Evolutionary conservation across 2,888 invertebrate genomes (phyloP).

Genomic region (Lottia gigantea): DNA sequence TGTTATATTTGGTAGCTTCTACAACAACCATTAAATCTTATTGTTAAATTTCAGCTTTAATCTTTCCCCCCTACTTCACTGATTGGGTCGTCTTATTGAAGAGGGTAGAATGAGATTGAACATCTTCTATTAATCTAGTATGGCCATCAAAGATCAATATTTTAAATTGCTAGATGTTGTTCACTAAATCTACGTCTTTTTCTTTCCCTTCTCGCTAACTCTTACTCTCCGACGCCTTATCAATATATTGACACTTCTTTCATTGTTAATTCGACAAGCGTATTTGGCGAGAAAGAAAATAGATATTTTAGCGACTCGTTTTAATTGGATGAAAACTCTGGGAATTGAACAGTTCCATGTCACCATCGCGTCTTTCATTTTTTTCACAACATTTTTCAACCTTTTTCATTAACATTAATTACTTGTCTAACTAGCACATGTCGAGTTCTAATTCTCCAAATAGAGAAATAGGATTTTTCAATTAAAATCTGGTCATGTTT

Average conservation of each 20-base stretch:
- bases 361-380: no score
- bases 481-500: no score
- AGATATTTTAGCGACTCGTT: no score
- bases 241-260: slow-evolving; percentile 1
- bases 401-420: no score
- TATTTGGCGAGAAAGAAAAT: no score
- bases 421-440: no score
- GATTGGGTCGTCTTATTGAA: slow-evolving; percentile 2
- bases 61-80: not conserved
- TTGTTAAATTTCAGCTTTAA: slow-evolving; percentile 9
- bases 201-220: not conserved
- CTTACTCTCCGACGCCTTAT: not conserved
- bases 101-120: not conserved
- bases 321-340: no score
- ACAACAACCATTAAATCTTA: not conserved
- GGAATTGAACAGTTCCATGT: no score
- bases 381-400: no score
- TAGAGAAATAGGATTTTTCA: no score
- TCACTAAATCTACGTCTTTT: slow-evolving; percentile 1
- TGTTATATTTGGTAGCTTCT: slow-evolving; percentile 9
- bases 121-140: not conserved
- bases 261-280: no score
- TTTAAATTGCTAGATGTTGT: slow-evolving; percentile 3
- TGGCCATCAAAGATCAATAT: not conserved
- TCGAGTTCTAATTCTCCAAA: no score